A percentile compares a stretch with the other conserved stretches of the same genome.
These are phyloP conservation scores for Macrosteles quadrilineatus DNA, from an alignment of 1,140 invertebrate genomes.

Conservation along the genomic window DNA sequence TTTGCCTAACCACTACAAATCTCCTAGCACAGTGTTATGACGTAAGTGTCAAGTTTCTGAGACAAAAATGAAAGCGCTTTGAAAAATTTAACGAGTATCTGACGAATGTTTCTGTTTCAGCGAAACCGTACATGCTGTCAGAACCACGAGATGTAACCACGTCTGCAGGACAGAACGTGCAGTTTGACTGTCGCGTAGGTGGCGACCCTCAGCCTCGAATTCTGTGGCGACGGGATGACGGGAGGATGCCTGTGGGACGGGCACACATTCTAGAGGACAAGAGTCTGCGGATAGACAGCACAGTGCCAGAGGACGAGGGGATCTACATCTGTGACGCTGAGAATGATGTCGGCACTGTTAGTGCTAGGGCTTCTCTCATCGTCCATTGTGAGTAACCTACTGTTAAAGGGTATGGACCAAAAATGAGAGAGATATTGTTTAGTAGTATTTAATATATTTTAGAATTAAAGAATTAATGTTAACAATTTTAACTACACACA, in stretches of 20 bases:
- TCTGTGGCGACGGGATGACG: constrained; percentile 86
- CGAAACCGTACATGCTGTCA: constrained; percentile 85
- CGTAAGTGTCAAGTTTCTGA: too few species aligned
- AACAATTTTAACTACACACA: too few species aligned
- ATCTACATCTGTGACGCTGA: constrained; percentile 79
- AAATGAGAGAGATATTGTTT: too few species aligned
- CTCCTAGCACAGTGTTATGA: too few species aligned
- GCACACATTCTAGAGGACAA: constrained; percentile 74
- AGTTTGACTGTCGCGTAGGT: constrained; percentile 86
- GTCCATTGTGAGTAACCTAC: constrained; percentile 69
- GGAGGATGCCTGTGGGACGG: constrained; percentile 75
- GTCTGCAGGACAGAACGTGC: constrained; percentile 74
- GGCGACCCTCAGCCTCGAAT: constrained; percentile 89
- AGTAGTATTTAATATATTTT: neutral
- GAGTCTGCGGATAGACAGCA: constrained; percentile 71
- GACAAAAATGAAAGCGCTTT: too few species aligned
- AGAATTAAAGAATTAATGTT: neutral
- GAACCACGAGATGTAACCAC: constrained; percentile 83
- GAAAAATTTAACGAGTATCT: too few species aligned
- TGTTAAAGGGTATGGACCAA: too few species aligned
- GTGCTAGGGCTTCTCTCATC: constrained; percentile 69
- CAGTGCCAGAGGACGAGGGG: constrained; percentile 75
- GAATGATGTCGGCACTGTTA: constrained; percentile 74
- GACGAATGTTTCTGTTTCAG: constrained; percentile 58
- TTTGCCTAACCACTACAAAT: too few species aligned